These are phyloP conservation scores for Amphipyra tragopoginis DNA, from an alignment of 2,888 invertebrate genomes.

Conservation along the genomic window DNA sequence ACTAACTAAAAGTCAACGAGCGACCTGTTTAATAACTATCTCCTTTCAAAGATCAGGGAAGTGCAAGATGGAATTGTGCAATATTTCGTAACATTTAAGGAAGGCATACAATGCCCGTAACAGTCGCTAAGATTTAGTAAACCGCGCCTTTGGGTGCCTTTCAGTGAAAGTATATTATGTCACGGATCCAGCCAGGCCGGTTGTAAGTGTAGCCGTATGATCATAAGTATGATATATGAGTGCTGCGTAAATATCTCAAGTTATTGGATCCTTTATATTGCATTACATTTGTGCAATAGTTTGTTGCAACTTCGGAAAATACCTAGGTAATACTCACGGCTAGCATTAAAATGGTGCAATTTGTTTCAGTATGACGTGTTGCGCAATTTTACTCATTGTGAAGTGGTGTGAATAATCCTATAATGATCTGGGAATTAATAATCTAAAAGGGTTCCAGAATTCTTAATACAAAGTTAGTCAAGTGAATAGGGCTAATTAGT, in stretches of 20 bases:
- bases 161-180: conserved; percentile 82
- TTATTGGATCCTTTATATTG: conserved; percentile 32
- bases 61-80: conserved; percentile 31
- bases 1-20: conserved; percentile 24
- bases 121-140: conserved; percentile 54
- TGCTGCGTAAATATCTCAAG: conserved; percentile 16
- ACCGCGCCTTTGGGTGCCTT: conserved; percentile 40
- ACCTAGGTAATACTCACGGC: conserved; percentile 1
- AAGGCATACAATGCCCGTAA: conserved; percentile 47
- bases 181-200: conserved; percentile 65
- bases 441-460: neutral
- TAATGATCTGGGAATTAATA: conserved; percentile 26
- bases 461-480: conserved; percentile 2
- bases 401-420: conserved; percentile 17
- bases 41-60: conserved; percentile 45
- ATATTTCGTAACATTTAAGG: conserved; percentile 50
- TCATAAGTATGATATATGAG: conserved; percentile 33
- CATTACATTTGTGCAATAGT: conserved; percentile 8
- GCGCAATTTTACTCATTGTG: conserved; percentile 12
- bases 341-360: conserved; percentile 20
- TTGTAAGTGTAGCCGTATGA: conserved; percentile 38
- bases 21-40: conserved; percentile 32
- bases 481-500: conserved; percentile 12
- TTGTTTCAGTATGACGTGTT: conserved; percentile 15
- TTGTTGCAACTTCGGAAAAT: conserved; percentile 29